Conservation (phyloP, 2,113 vertebrate species). For the Crypturellus undulatus region DNA sequence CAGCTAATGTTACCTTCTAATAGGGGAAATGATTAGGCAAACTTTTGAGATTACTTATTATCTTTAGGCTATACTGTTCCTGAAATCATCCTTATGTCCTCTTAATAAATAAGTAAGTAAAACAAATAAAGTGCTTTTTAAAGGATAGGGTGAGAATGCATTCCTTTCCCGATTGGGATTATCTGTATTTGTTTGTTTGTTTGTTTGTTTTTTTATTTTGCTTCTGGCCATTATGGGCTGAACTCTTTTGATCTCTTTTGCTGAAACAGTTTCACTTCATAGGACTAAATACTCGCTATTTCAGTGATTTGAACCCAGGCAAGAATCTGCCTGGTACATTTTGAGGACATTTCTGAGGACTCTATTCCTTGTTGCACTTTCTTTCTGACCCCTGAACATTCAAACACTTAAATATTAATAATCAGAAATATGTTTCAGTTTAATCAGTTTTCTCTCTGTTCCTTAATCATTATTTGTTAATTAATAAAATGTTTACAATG, state of each 20-base stretch:
- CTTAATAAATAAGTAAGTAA: neutral
- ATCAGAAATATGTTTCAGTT: neutral
- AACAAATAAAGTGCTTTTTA: neutral
- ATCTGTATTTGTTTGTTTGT: no score
- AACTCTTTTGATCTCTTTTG: neutral
- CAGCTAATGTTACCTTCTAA: neutral
- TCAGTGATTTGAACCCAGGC: neutral
- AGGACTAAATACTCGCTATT: neutral
- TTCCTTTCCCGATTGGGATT: neutral
- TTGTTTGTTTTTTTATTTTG: no score
- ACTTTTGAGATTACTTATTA: neutral
- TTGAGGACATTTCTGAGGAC: neutral
- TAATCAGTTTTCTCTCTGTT: neutral
- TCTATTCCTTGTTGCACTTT: neutral
- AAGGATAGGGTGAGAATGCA: neutral
- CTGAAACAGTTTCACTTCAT: neutral
- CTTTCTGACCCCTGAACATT: neutral
- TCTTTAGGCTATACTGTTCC: neutral
- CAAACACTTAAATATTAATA: neutral
- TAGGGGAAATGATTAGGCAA: neutral
- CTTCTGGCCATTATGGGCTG: neutral
- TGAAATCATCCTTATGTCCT: neutral
- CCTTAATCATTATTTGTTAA: neutral
- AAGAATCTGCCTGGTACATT: neutral
- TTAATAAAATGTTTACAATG: neutral